phyloP scores from a whole-genome alignment of 2,888 invertebrate species.

The Odontocolon sp. region DNA sequence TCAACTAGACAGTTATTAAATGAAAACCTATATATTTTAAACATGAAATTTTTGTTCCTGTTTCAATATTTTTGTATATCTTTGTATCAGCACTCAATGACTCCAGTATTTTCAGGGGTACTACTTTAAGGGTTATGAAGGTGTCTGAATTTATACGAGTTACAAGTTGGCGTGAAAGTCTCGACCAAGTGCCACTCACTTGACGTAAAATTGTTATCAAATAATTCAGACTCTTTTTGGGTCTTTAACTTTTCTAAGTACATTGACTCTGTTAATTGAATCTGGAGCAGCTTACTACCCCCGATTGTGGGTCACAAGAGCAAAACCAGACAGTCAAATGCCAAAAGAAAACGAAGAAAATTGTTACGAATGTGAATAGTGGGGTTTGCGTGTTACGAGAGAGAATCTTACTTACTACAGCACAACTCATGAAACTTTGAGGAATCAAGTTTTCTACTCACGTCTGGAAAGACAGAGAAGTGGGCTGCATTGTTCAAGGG shows the following conservation, averaged over 20 bases:
- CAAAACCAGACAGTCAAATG: conserved; percentile 1
- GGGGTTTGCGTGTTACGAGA: neutral
- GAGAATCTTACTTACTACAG: neutral
- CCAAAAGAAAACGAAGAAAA: neutral
- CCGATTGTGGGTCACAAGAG: neutral
- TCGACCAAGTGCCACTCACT: too few species aligned
- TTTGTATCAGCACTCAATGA: too few species aligned
- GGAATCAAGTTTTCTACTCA: neutral
- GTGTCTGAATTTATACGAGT: too few species aligned
- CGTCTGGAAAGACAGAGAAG: neutral
- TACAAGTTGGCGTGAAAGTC: neutral
- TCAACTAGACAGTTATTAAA: too few species aligned
- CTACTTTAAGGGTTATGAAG: too few species aligned
- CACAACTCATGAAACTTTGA: neutral
- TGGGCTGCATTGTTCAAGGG: neutral
- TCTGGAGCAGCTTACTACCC: neutral
- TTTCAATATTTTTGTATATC: too few species aligned
- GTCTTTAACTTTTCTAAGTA: neutral
- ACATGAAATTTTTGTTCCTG: too few species aligned
- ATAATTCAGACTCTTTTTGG: neutral
- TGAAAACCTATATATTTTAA: too few species aligned
- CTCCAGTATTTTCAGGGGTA: too few species aligned
- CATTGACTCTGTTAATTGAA: conserved; percentile 14
- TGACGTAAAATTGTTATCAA: conserved; percentile 16
- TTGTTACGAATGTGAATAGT: neutral